Percentiles rank a stretch among this genome's conserved stretches.
Evolutionary conservation across 1,140 invertebrate genomes (phyloP).

Genomic region (Popillia japonica): DNA sequence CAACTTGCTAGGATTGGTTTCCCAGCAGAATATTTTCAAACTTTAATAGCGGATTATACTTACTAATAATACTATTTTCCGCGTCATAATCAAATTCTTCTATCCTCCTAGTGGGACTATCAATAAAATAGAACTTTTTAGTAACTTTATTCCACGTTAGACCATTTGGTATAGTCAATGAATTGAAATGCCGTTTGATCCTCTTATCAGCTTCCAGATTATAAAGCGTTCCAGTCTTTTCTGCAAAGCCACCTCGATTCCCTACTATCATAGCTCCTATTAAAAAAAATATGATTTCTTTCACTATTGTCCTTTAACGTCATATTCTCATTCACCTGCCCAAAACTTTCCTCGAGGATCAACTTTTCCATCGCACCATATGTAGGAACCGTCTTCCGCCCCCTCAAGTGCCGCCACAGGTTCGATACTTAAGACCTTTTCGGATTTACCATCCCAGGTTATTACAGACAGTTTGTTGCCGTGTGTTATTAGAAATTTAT

Average conservation of each 20-base stretch:
- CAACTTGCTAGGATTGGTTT: too few species aligned
- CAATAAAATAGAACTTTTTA: constrained; percentile 77
- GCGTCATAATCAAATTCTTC: constrained; percentile 78
- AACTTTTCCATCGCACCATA: constrained; percentile 85
- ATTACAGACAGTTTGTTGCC: constrained; percentile 47
- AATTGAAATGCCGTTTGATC: constrained; percentile 36
- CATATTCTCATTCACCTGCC: constrained; percentile 65
- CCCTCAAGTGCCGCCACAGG: constrained; percentile 56
- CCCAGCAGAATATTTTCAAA: too few species aligned
- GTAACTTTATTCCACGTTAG: constrained; percentile 76
- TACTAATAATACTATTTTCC: constrained; percentile 70
- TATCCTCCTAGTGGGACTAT: constrained; percentile 70
- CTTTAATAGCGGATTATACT: constrained; percentile 53
- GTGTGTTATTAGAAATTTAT: constrained; percentile 49
- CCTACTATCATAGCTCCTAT: constrained; percentile 35
- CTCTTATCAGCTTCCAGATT: constrained; percentile 22
- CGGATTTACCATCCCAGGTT: constrained; percentile 50
- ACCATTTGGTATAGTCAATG: constrained; percentile 68
- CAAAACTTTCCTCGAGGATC: constrained; percentile 79
- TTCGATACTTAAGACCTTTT: constrained; percentile 51
- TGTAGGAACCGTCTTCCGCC: constrained; percentile 58
- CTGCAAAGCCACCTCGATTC: not conserved
- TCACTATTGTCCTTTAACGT: not conserved
- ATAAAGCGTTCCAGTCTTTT: constrained; percentile 38
- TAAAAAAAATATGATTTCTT: not conserved